Conservation (phyloP, 2,113 vertebrate genomes). For the Muntiacus muntjak region DNA sequence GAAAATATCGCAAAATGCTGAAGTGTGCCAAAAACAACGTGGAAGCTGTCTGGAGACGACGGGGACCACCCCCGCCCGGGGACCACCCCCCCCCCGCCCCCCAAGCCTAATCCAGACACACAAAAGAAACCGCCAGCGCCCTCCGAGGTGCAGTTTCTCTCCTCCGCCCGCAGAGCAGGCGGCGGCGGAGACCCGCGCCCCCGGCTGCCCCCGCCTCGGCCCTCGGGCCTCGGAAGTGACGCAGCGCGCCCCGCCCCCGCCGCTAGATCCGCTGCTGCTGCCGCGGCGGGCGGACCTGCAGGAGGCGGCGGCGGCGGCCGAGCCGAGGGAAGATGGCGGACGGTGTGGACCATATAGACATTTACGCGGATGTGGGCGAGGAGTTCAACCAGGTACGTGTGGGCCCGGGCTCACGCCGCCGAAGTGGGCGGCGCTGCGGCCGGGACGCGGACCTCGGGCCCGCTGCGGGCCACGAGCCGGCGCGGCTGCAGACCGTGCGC, state of each 20-base stretch:
- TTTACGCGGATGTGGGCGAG: conserved; percentile 97
- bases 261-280: conserved; percentile 71
- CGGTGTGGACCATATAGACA: conserved; percentile 98
- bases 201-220: background rate
- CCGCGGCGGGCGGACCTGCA: conserved; percentile 67
- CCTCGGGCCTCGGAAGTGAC: conserved; percentile 76
- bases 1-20: background rate
- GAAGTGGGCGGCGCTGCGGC: background rate
- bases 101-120: background rate
- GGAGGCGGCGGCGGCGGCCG: conserved; percentile 64
- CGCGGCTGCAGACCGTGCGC: conserved; percentile 43
- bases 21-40: background rate
- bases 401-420: background rate
- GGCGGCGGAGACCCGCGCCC: accelerated
- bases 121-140: background rate
- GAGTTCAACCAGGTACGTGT: conserved; percentile 93
- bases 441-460: background rate
- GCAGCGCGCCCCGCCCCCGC: conserved; percentile 46
- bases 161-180: accelerated
- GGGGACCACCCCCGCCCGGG: background rate
- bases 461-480: conserved; percentile 10
- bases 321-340: conserved; percentile 92
- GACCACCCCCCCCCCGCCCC: background rate
- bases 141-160: accelerated
- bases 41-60: background rate